Conservation (phyloP, 2,797 vertebrate genomes). For the Aulostomus chinensis region DNA sequence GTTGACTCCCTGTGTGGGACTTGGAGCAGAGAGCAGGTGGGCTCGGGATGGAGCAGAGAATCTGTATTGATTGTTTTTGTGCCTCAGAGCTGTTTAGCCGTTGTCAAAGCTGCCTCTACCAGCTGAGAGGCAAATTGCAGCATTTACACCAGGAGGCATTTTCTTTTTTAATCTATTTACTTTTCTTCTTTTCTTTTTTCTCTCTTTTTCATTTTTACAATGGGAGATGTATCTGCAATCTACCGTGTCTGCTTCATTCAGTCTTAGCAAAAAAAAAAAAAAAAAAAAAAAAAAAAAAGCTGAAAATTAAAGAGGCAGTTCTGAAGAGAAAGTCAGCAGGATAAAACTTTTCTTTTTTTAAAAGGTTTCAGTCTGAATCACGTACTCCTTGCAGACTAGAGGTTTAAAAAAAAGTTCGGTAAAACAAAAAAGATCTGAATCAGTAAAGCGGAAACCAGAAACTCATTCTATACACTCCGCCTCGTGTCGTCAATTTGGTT, state of each 20-base stretch:
- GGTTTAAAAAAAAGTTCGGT: no score
- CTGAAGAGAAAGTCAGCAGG: conserved; percentile 10
- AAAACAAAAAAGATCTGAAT: no score
- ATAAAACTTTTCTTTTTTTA: background rate
- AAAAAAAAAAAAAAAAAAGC: conserved; percentile 22
- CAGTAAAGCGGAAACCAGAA: no score
- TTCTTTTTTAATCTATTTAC: conserved; percentile 56
- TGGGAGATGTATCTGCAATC: conserved; percentile 51
- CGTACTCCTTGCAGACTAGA: no score
- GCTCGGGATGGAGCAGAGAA: conserved; percentile 89
- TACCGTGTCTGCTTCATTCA: conserved; percentile 78
- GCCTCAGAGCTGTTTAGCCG: conserved; percentile 93
- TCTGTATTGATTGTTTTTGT: conserved; percentile 95
- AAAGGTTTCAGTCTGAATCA: no score
- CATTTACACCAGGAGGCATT: conserved; percentile 95
- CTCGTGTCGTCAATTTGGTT: no score
- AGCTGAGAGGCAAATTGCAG: conserved; percentile 99
- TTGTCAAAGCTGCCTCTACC: conserved; percentile 97
- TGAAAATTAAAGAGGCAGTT: background rate
- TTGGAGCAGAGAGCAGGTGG: conserved; percentile 88
- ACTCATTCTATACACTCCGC: no score
- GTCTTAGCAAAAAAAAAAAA: background rate
- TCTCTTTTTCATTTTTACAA: conserved; percentile 62
- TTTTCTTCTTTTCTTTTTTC: conserved; percentile 46
- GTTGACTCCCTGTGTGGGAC: conserved; percentile 73